Percentiles rank a stretch among this genome's conserved stretches.
Conservation (phyloP, 2,113 vertebrate genomes). For the Microtus pennsylvanicus region DNA sequence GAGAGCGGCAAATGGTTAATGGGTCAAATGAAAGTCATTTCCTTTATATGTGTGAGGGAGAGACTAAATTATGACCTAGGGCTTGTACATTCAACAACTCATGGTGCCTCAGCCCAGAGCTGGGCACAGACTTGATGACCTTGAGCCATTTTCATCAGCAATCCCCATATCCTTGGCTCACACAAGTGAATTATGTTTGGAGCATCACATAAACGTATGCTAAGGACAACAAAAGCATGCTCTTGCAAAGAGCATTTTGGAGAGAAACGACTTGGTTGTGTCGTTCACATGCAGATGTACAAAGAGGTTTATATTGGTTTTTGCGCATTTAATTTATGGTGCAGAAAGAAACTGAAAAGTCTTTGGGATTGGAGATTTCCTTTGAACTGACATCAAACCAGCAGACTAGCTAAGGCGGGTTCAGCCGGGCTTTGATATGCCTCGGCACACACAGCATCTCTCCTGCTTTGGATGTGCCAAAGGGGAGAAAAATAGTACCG, state of each 20-base stretch:
- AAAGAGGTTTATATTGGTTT: conserved; percentile 51
- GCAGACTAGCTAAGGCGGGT: conserved; percentile 65
- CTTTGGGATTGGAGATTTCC: conserved; percentile 66
- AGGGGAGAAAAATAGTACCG: background rate
- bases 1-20: background rate
- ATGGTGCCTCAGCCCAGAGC: background rate
- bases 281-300: conserved; percentile 28
- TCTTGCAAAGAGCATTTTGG: conserved; percentile 49
- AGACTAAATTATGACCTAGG: background rate
- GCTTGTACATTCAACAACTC: background rate
- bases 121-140: background rate
- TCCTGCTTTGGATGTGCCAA: conserved; percentile 65
- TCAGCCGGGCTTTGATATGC: conserved; percentile 72
- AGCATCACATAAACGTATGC: conserved; percentile 8
- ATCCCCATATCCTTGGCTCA: background rate
- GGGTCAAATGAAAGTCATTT: conserved; percentile 6
- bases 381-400: conserved; percentile 82
- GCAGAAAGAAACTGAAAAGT: conserved; percentile 72
- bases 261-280: conserved; percentile 59
- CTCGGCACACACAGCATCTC: conserved; percentile 57
- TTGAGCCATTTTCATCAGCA: background rate
- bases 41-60: background rate
- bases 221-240: background rate
- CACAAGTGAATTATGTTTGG: background rate
- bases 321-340: conserved; percentile 69